Conservation (phyloP, 1,140 invertebrate species). For the Caenorhabditis latens region DNA sequence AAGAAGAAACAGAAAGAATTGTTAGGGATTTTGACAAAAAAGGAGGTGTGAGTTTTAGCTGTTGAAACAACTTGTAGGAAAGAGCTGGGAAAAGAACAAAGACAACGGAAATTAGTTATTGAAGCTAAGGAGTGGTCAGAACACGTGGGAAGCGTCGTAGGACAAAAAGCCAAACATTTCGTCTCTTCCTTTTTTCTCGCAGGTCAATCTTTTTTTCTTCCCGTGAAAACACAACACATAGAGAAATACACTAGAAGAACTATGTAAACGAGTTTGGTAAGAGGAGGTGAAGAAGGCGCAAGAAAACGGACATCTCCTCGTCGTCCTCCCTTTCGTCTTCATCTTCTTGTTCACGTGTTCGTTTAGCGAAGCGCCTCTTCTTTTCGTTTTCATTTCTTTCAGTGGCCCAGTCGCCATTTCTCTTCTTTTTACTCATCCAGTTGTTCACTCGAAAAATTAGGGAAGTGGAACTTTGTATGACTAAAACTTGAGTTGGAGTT, state of each 20-base stretch:
- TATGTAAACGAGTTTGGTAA: slow-evolving; percentile 55
- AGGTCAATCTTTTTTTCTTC: slow-evolving; percentile 45
- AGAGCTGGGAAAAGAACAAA: not conserved
- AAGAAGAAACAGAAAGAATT: too few relatives aligned
- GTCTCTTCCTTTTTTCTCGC: not conserved
- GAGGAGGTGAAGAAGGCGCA: slow-evolving; percentile 36
- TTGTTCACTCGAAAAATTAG: slow-evolving; percentile 19
- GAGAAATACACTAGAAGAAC: slow-evolving; percentile 14
- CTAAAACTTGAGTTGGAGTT: not conserved
- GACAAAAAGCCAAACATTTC: not conserved
- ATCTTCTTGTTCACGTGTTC: slow-evolving; percentile 46
- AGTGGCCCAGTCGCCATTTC: slow-evolving; percentile 6
- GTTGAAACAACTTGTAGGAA: not conserved
- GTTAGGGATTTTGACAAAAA: too few relatives aligned
- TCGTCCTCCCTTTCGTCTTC: not conserved
- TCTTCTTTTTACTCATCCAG: slow-evolving; percentile 11
- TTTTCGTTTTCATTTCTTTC: slow-evolving; percentile 32
- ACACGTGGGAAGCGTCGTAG: not conserved
- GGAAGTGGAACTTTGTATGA: not conserved
- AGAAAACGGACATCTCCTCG: slow-evolving; percentile 47
- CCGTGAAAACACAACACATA: slow-evolving; percentile 39
- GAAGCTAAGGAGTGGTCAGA: not conserved
- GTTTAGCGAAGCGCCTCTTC: slow-evolving; percentile 51
- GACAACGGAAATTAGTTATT: not conserved
- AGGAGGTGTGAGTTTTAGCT: too few relatives aligned